A percentile compares a stretch with the other conserved stretches of the same genome.
Conservation (phyloP, 2,113 vertebrate species). For the Brachyhypopomus occidentalis region DNA sequence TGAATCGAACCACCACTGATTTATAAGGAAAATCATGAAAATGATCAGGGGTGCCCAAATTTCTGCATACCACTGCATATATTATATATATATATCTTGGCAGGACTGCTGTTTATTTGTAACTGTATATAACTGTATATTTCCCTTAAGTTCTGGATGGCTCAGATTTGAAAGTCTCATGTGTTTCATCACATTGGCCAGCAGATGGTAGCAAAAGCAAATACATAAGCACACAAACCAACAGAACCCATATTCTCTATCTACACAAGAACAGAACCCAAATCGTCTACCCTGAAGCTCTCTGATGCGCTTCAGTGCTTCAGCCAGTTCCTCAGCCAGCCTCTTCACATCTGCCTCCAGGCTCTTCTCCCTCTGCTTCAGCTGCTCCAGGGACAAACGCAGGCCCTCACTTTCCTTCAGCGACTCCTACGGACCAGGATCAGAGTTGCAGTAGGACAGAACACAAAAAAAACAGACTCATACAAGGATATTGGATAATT, state of each 20-base stretch:
- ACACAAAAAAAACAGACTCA: background rate
- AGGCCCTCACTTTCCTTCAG: constrained; percentile 66
- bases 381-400: constrained; percentile 70
- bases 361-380: constrained; percentile 65
- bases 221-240: background rate
- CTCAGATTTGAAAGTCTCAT: too few species aligned
- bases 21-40: too few species aligned
- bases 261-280: background rate
- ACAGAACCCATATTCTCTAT: background rate
- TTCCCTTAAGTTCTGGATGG: too few species aligned
- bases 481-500: background rate
- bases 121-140: too few species aligned
- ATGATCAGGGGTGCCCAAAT: too few species aligned
- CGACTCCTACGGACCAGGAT: constrained; percentile 64
- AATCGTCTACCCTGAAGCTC: constrained; percentile 71
- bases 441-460: background rate
- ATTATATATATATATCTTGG: too few species aligned
- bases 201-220: constrained; percentile 59
- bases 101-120: too few species aligned
- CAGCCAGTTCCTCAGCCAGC: constrained; percentile 67
- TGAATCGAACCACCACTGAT: too few species aligned
- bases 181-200: constrained; percentile 13
- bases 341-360: constrained; percentile 75
- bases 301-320: constrained; percentile 68
- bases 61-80: too few species aligned